Conservation (phyloP, 1,140 invertebrate genomes). For the Carcinoscorpius rotundicauda region DNA sequence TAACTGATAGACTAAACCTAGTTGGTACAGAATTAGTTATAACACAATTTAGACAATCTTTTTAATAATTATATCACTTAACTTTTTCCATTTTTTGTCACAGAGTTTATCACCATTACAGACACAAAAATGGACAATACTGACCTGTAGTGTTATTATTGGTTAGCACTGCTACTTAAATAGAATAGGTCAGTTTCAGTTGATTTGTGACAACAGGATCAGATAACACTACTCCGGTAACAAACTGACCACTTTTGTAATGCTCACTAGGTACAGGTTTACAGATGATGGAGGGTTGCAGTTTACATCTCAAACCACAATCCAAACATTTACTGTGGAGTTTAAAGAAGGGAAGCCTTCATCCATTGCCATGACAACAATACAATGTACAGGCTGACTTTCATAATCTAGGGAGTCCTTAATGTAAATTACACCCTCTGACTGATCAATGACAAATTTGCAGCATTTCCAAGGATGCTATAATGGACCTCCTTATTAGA, state of each 20-base stretch:
- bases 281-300: slow-evolving; percentile 48
- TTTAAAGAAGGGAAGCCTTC: slow-evolving; percentile 58
- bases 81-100: no score
- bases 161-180: slow-evolving; percentile 69
- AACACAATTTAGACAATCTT: no score
- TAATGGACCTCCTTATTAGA: slow-evolving; percentile 20
- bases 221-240: slow-evolving; percentile 70
- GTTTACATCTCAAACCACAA: slow-evolving; percentile 64
- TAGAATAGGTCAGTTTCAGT: slow-evolving; percentile 58
- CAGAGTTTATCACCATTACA: no score
- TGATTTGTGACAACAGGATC: slow-evolving; percentile 73
- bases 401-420: slow-evolving; percentile 72
- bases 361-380: slow-evolving; percentile 64
- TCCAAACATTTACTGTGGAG: slow-evolving; percentile 61
- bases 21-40: no score
- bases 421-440: slow-evolving; percentile 48
- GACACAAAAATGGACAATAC: slow-evolving; percentile 4
- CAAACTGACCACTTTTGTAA: slow-evolving; percentile 70
- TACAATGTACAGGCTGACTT: slow-evolving; percentile 38
- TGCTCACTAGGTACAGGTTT: slow-evolving; percentile 64
- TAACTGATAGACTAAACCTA: no score
- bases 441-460: slow-evolving; percentile 18
- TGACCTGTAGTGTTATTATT: slow-evolving; percentile 48
- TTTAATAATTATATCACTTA: no score
- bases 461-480: slow-evolving; percentile 13